Base-by-base conservation (phyloP, 1,140 invertebrate species). In the Agraylea sexmaculata region DNA sequence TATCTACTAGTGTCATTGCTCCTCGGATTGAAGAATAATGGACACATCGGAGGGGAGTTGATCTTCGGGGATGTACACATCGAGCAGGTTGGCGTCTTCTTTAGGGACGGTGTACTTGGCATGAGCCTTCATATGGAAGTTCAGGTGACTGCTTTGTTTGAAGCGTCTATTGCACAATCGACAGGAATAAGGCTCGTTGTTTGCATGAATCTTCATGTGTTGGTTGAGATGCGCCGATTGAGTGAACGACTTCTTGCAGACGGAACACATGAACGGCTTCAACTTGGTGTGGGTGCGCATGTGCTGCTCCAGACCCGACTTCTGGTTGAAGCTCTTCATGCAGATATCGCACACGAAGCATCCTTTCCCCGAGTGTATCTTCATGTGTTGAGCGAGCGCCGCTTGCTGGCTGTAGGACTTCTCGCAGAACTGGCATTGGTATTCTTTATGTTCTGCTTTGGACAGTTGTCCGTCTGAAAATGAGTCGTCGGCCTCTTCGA, bases 391-490 rank as follows among this genome's bases (percentile, higher is more conserved):
- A 51, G 70, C 68, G 1, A 75, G 50, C 1, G 62, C 62, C 0
- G 60, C 58, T 49, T 85, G 83, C 56, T 87, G 89, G 8, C 87
- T 83, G 58, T 94, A 93, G 1, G 81, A 74, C 49, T 91, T 86
- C 1, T 77, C 71, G 55, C 90, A 94, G 3, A 86, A 66, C 1
- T 74, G 77, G 53, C 90, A 94, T 19, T 78, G 73, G 58, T 90
- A 94, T 0, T 89, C 90, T 44, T 88, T 82, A 16, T n/a, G n/a
- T n/a, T 51, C 0, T 42, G 16, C 2, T 51, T 25, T 6, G 46
- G 48, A 4, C 47, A 7, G n/a, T 51, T 49, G 2, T 43, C 16
- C 1, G 49, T 18, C 8, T 49, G 18, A 2, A 46, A 19, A 17
- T 32, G 43, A 11, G 34, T 53, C 37, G 54, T 58, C 6, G 28